Conservation (phyloP, 1,140 invertebrate species). For the Drosophila punjabiensis region DNA sequence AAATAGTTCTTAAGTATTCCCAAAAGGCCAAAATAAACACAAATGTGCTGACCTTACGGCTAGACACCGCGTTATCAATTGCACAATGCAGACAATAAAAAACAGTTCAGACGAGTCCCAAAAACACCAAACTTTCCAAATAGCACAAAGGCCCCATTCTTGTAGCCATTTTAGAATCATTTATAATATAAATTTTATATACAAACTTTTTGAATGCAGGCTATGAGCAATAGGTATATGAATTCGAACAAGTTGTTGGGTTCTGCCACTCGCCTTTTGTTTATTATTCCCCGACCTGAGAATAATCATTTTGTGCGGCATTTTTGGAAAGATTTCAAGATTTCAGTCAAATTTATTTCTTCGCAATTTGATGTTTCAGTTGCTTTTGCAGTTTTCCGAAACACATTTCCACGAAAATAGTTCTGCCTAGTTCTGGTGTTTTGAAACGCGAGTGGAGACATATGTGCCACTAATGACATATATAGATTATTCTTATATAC, state of each 20-base stretch:
- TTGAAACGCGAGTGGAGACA: conserved; percentile 47
- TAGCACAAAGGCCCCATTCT: background rate
- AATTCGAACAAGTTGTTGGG: conserved; percentile 36
- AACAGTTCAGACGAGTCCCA: background rate
- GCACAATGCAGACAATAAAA: background rate
- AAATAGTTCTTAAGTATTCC: conserved; percentile 16
- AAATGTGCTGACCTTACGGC: conserved; percentile 5
- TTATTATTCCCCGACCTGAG: conserved; percentile 23
- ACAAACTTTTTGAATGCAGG: background rate
- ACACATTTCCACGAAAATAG: conserved; percentile 58
- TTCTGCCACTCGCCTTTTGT: conserved; percentile 24
- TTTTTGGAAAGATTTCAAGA: conserved; percentile 4
- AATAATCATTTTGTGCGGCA: conserved; percentile 13
- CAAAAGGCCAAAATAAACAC: background rate
- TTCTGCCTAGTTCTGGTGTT: conserved; percentile 23
- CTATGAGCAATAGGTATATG: background rate
- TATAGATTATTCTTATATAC: conserved; percentile 4
- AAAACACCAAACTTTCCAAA: conserved; percentile 1
- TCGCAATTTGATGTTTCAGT: conserved; percentile 4
- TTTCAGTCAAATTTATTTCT: background rate
- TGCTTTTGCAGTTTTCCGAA: conserved; percentile 25
- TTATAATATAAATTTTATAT: conserved; percentile 4
- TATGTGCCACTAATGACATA: conserved; percentile 28
- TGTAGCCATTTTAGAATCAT: background rate
- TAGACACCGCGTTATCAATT: conserved; percentile 5